These are phyloP conservation scores for Myiopsitta monachus DNA, from an alignment of 2,113 vertebrate genomes.

Conservation along the genomic window DNA sequence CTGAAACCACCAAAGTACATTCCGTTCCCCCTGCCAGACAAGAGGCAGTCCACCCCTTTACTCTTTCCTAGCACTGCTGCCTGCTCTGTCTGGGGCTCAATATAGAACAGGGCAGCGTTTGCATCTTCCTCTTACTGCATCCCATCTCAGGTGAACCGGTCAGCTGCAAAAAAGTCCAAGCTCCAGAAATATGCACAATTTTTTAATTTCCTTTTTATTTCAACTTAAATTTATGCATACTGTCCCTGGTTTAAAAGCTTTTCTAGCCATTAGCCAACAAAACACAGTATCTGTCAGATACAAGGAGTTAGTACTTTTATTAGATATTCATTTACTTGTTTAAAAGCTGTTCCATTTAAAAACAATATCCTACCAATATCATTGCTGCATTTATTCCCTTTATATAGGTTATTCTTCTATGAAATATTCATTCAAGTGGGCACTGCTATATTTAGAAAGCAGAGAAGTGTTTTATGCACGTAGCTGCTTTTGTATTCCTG, in stretches of 20 bases:
- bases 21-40: not conserved
- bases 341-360: slow-evolving; percentile 41
- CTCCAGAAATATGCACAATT: not conserved
- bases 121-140: not conserved
- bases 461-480: slow-evolving; percentile 28
- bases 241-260: not conserved
- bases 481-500: slow-evolving; percentile 48
- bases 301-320: not conserved
- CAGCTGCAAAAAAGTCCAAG: not conserved
- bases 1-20: not conserved
- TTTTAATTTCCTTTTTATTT: not conserved
- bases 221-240: not conserved
- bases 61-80: not conserved
- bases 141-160: not conserved
- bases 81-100: not conserved
- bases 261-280: not conserved
- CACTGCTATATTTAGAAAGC: slow-evolving; percentile 56
- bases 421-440: slow-evolving; percentile 64
- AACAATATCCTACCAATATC: slow-evolving; percentile 25
- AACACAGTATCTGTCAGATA: not conserved
- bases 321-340: slow-evolving; percentile 28
- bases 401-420: slow-evolving; percentile 57
- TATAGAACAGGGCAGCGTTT: not conserved
- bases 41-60: not conserved
- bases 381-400: not conserved